These are phyloP conservation scores for Rhabdophis nuchalis DNA, from an alignment of 2,797 vertebrate genomes.

Conservation along the genomic window DNA sequence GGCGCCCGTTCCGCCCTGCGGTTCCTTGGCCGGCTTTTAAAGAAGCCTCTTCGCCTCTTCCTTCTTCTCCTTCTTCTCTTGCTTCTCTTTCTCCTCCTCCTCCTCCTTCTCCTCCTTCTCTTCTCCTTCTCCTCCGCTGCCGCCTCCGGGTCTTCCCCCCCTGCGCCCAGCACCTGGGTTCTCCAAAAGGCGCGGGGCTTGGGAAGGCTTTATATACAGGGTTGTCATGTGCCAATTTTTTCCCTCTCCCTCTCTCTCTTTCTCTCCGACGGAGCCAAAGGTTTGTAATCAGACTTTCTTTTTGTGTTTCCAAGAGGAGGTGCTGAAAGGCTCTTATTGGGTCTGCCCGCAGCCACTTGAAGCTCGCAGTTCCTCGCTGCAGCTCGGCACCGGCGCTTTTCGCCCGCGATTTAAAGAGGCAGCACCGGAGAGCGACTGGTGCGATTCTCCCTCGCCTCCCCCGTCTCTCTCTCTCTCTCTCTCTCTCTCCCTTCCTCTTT, in stretches of 20 bases:
- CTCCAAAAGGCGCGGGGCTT: conserved; percentile 54
- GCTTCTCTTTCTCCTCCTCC: no score
- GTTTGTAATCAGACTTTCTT: conserved; percentile 55
- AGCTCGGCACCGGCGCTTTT: conserved; percentile 45
- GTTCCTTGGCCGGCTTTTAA: background rate
- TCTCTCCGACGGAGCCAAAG: conserved; percentile 36
- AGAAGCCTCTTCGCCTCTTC: background rate
- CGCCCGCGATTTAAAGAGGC: conserved; percentile 55
- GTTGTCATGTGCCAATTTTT: conserved; percentile 70
- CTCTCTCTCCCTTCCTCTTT: no score
- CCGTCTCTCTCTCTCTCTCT: no score
- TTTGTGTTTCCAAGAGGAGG: conserved; percentile 61
- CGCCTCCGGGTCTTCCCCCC: conserved; percentile 64
- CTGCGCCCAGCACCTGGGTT: conserved; percentile 28
- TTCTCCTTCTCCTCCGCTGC: background rate
- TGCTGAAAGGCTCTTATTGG: conserved; percentile 72
- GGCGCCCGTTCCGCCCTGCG: conserved; percentile 4
- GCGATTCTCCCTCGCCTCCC: background rate
- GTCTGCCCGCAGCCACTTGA: conserved; percentile 56
- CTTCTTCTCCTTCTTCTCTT: background rate
- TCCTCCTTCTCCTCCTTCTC: no score
- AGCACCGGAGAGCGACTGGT: background rate
- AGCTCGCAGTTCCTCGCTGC: conserved; percentile 54
- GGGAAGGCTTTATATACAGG: conserved; percentile 72
- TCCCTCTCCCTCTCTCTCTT: no score